Conservation (phyloP, 2,113 vertebrate genomes). For the Amphiprion ocellaris region DNA sequence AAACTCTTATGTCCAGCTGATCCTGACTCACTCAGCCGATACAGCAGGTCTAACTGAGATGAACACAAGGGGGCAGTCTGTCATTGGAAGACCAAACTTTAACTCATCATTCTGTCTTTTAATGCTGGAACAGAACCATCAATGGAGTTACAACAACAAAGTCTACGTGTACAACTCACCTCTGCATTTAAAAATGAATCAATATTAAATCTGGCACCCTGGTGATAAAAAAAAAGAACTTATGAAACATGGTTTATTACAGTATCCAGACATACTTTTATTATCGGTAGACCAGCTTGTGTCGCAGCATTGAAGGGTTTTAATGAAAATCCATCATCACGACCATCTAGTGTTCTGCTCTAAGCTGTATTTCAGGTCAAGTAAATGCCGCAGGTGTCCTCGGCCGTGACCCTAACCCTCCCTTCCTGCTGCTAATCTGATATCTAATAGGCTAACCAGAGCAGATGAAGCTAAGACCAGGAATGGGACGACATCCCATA, state of each 20-base stretch:
- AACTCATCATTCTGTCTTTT: not conserved
- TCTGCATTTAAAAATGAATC: not conserved
- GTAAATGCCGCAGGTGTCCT: conserved; percentile 19
- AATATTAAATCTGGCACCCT: not conserved
- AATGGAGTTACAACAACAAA: not conserved
- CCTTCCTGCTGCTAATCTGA: conserved; percentile 47
- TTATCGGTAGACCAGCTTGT: not conserved
- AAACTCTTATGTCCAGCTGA: not conserved
- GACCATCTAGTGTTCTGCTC: not conserved
- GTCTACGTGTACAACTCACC: no score
- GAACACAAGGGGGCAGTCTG: conserved; percentile 26
- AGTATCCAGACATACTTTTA: not conserved
- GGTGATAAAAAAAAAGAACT: not conserved
- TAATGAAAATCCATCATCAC: not conserved
- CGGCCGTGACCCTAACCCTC: not conserved
- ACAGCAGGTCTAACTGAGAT: not conserved
- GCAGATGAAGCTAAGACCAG: conserved; percentile 40
- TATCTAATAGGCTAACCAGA: conserved; percentile 62
- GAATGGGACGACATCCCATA: conserved; percentile 29
- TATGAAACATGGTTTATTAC: not conserved
- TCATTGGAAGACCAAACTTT: not conserved
- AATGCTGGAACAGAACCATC: not conserved
- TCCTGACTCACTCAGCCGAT: not conserved
- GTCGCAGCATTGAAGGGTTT: not conserved
- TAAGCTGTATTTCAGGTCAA: not conserved